Evolutionary conservation across 2,888 invertebrate genomes (phyloP).

Genomic region (Strigamia transsilvanica): DNA sequence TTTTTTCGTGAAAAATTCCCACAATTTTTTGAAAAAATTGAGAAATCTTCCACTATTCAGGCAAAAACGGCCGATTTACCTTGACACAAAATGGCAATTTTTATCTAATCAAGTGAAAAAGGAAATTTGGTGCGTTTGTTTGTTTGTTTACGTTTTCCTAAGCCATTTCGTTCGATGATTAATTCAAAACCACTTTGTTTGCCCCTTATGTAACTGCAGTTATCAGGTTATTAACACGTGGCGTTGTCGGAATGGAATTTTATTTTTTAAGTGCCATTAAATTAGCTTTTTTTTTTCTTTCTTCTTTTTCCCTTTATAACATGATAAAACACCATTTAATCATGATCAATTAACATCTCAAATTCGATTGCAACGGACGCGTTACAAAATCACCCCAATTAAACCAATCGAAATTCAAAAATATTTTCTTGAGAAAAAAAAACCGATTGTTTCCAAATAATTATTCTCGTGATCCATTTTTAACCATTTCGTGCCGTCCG

Average conservation of each 20-base stretch:
- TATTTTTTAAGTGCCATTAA: not conserved
- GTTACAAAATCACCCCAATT: too few species aligned
- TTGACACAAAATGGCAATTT: not conserved
- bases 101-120: too few species aligned
- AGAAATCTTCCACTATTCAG: too few species aligned
- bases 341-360: not conserved
- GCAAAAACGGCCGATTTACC: not conserved
- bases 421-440: too few species aligned
- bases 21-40: not conserved
- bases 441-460: too few species aligned
- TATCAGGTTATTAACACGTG: slow-evolving; percentile 18
- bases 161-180: not conserved
- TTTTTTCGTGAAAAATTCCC: not conserved
- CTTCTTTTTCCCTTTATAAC: not conserved
- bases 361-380: too few species aligned
- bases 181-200: not conserved
- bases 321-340: not conserved
- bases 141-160: not conserved
- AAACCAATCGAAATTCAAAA: too few species aligned
- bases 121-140: not conserved
- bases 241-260: slow-evolving; percentile 7
- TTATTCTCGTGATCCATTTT: too few species aligned
- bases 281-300: not conserved
- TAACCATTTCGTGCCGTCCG: too few species aligned
- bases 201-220: not conserved